A percentile compares a stretch with the other conserved stretches of the same genome.
Evolutionary conservation across 2,888 invertebrate genomes (phyloP).

Genomic region (Eristalinus sepulchralis): DNA sequence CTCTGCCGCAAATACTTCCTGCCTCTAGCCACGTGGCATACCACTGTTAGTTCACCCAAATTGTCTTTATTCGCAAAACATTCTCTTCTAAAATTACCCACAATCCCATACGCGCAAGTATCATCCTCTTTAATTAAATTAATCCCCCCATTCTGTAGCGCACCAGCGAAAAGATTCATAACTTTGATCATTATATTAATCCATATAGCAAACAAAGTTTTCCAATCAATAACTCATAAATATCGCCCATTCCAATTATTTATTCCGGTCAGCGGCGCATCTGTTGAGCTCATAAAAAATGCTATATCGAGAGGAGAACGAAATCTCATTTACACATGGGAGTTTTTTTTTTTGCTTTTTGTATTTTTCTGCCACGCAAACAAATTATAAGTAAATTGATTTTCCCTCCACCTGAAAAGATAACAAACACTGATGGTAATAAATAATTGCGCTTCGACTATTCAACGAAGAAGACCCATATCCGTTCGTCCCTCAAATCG

Average conservation of each 20-base stretch:
- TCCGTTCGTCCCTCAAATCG: constrained; percentile 4
- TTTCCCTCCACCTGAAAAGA: constrained; percentile 54
- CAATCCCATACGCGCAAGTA: not conserved
- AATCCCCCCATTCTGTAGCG: constrained; percentile 36
- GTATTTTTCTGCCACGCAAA: constrained; percentile 24
- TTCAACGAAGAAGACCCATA: not conserved
- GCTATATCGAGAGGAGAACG: constrained; percentile 7
- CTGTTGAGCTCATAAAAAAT: constrained; percentile 59
- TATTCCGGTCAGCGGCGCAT: constrained; percentile 55
- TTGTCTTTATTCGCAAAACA: not conserved
- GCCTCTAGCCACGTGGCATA: too few relatives aligned
- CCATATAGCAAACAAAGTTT: constrained; percentile 53
- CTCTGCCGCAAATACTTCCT: too few relatives aligned
- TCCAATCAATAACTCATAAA: constrained; percentile 68
- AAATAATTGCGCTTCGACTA: constrained; percentile 23
- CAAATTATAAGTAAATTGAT: constrained; percentile 61
- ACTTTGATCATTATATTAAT: constrained; percentile 66
- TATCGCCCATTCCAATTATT: constrained; percentile 42
- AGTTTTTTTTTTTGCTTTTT: constrained; percentile 24
- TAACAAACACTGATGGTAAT: constrained; percentile 40
- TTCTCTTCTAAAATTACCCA: not conserved
- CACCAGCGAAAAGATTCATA: constrained; percentile 51
- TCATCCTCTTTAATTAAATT: constrained; percentile 61
- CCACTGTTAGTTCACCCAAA: too few relatives aligned
- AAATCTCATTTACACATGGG: constrained; percentile 47